Percentiles rank a stretch among this genome's conserved stretches.
Evolutionary conservation across 64 coral and sea anemone genomes (phyloP).

Genomic region (Montipora sp.): DNA sequence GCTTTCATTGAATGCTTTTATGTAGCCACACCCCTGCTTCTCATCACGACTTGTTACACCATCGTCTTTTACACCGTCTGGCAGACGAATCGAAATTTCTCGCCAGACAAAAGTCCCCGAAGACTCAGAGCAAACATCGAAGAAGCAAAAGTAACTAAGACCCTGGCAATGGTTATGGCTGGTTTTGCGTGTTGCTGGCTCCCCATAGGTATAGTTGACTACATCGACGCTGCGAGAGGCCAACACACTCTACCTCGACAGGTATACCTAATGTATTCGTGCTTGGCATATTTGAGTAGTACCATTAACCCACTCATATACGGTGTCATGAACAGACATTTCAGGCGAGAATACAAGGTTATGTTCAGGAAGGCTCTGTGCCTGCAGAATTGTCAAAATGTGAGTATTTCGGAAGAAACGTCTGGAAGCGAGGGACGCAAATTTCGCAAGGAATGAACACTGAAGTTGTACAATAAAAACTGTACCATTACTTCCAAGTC

Average conservation of each 20-base stretch:
- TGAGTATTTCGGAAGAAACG: not conserved
- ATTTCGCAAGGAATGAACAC: not conserved
- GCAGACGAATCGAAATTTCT: conserved; percentile 14
- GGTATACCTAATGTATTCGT: conserved; percentile 57
- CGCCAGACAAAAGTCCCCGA: not conserved
- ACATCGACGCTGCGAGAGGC: conserved; percentile 45
- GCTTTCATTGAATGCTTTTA: conserved; percentile 59
- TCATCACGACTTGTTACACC: conserved; percentile 48
- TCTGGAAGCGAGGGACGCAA: not conserved
- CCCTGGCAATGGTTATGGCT: conserved; percentile 50
- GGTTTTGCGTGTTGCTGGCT: conserved; percentile 72
- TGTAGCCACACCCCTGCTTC: conserved; percentile 33
- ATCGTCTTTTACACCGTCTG: conserved; percentile 47
- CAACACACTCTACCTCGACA: conserved; percentile 53
- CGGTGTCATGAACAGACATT: conserved; percentile 39
- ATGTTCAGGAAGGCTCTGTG: not conserved
- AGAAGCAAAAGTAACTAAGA: conserved; percentile 69
- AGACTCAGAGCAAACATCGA: conserved; percentile 48
- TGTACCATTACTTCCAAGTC: too few relatives aligned
- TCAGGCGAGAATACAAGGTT: conserved; percentile 60
- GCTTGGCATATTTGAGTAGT: conserved; percentile 58
- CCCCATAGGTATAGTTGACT: conserved; percentile 49
- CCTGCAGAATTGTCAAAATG: not conserved
- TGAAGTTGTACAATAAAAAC: too few relatives aligned
- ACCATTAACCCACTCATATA: conserved; percentile 75